These are phyloP conservation scores for Leptopterna dolabrata DNA, from an alignment of 2,888 invertebrate genomes.

Conservation along the genomic window DNA sequence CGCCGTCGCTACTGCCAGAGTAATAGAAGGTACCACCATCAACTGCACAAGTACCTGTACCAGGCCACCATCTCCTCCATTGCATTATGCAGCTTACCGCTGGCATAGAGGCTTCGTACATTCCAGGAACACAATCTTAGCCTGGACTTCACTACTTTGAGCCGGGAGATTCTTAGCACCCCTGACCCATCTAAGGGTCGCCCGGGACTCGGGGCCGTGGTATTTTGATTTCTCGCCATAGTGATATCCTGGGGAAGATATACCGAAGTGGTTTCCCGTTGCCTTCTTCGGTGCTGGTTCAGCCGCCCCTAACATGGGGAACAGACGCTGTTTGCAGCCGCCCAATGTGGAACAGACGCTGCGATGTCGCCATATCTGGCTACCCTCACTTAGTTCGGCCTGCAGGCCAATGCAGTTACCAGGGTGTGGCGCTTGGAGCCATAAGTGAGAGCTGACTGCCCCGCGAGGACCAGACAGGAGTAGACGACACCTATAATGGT, in stretches of 20 bases:
- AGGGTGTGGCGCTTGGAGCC: constrained; percentile 6
- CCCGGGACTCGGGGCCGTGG: constrained; percentile 16
- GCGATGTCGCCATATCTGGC: constrained; percentile 29
- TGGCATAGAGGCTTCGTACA: constrained; percentile 11
- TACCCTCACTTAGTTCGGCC: constrained; percentile 14
- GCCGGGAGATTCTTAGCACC: constrained; percentile 14
- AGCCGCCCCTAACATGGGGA: not conserved
- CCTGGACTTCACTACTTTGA: constrained; percentile 10
- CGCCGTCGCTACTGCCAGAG: constrained; percentile 26
- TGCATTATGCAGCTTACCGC: constrained; percentile 13
- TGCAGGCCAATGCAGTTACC: not conserved
- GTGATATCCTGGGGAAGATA: constrained; percentile 29
- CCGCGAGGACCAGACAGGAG: constrained; percentile 19
- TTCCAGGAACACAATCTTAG: constrained; percentile 19
- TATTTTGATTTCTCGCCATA: constrained; percentile 16
- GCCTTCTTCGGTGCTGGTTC: constrained; percentile 24
- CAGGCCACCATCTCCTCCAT: constrained; percentile 15
- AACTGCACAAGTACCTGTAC: constrained; percentile 31
- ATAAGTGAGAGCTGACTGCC: constrained; percentile 12
- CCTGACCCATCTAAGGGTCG: constrained; percentile 16
- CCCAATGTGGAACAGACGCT: constrained; percentile 26
- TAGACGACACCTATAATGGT: constrained; percentile 19
- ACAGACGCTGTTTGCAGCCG: constrained; percentile 23
- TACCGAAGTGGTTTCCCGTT: constrained; percentile 31
- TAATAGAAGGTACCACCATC: constrained; percentile 26